Conservation (phyloP, 2,113 vertebrate genomes). For the Anolis sagrei region DNA sequence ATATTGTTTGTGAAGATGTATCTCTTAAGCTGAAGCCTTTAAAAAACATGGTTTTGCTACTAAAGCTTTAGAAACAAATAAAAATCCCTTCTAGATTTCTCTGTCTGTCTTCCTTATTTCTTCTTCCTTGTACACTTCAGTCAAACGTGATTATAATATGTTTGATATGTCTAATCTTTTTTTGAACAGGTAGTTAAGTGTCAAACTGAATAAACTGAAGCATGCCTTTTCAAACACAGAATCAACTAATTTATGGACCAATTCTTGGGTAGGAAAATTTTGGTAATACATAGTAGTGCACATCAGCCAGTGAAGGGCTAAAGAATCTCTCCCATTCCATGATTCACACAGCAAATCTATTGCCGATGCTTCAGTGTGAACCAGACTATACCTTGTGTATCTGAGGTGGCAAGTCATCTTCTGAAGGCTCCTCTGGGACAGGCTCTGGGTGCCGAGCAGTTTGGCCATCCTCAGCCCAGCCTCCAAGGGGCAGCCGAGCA, state of each 20-base stretch:
- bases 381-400: conserved; percentile 86
- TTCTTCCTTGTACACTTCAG: background rate
- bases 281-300: background rate
- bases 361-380: background rate
- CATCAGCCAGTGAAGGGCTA: background rate
- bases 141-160: background rate
- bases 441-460: conserved; percentile 84
- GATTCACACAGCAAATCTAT: background rate
- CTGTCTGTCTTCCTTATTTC: background rate
- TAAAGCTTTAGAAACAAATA: background rate
- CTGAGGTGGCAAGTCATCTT: conserved; percentile 93
- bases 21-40: background rate
- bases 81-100: background rate
- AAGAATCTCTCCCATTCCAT: no score
- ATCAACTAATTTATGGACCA: background rate
- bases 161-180: background rate
- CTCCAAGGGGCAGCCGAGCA: conserved; percentile 89
- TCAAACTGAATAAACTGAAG: background rate
- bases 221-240: background rate
- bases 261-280: background rate
- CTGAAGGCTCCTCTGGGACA: conserved; percentile 91
- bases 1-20: background rate
- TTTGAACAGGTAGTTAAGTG: background rate
- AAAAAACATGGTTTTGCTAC: background rate
- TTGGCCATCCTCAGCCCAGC: conserved; percentile 91